phyloP scores from a whole-genome alignment of 2,888 invertebrate genomes.

The Neria commutata region DNA sequence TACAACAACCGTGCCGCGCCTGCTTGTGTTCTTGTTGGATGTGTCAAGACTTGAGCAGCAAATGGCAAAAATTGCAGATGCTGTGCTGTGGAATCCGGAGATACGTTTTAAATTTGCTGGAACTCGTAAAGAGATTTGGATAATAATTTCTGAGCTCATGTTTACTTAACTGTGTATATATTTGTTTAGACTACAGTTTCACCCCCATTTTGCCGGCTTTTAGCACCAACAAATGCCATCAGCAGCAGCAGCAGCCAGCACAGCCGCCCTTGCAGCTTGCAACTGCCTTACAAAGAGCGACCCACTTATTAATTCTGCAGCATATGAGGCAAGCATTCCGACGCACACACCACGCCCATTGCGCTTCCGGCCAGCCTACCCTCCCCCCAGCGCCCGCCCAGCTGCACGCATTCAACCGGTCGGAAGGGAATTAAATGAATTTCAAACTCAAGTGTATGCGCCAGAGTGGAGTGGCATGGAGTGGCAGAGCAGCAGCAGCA shows the following conservation, averaged over 20 bases:
- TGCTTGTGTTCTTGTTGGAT: not conserved
- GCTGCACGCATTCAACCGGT: constrained; percentile 34
- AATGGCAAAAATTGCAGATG: too few species aligned
- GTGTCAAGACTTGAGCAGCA: too few species aligned
- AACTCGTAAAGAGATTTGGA: constrained; percentile 29
- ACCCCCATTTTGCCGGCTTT: constrained; percentile 38
- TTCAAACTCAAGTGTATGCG: constrained; percentile 27
- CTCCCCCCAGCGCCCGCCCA: constrained; percentile 6
- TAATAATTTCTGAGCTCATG: constrained; percentile 33
- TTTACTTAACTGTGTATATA: constrained; percentile 36
- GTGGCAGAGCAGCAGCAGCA: constrained; percentile 19
- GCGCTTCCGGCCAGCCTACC: not conserved
- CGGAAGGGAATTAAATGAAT: constrained; percentile 48
- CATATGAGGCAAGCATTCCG: constrained; percentile 22
- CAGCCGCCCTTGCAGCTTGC: constrained; percentile 5
- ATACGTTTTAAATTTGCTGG: constrained; percentile 23
- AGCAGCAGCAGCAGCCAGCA: constrained; percentile 17
- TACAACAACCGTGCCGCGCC: too few species aligned
- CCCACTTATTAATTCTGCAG: constrained; percentile 28
- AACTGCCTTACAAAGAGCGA: constrained; percentile 28
- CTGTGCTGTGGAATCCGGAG: too few species aligned
- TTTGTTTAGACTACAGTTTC: constrained; percentile 51
- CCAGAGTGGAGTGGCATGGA: constrained; percentile 28
- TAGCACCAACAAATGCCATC: constrained; percentile 24
- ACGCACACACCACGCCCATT: constrained; percentile 6